phyloP scores from a whole-genome alignment of 1,140 invertebrate species.

The Eumaeus atala region DNA sequence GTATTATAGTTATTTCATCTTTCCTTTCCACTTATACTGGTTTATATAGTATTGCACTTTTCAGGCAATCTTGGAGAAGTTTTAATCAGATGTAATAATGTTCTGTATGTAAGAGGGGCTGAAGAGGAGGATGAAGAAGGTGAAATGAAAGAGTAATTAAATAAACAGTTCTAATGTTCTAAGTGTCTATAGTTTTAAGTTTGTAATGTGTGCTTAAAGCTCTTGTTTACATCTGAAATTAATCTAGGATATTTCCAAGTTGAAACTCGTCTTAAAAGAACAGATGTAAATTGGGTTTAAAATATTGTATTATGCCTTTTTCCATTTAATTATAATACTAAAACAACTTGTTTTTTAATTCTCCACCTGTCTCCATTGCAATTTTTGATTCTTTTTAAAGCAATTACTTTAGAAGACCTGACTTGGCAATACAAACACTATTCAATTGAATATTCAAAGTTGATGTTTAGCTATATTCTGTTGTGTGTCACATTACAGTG shows the following conservation, averaged over 20 bases:
- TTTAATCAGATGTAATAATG: conserved; percentile 98
- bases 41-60: conserved; percentile 27
- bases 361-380: neutral
- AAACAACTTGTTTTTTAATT: neutral
- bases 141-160: conserved; percentile 92
- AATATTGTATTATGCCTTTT: neutral
- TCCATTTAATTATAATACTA: conserved; percentile 6
- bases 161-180: no score
- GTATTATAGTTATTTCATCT: no score
- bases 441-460: no score
- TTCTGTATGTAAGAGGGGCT: conserved; percentile 95
- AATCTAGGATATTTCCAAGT: no score
- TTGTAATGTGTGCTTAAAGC: neutral
- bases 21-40: no score
- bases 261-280: neutral
- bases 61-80: conserved; percentile 96
- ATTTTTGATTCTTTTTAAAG: no score
- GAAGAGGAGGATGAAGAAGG: conserved; percentile 98
- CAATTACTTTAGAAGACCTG: no score
- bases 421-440: no score
- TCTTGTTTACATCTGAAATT: no score
- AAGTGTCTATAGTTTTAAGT: neutral
- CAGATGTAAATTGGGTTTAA: neutral
- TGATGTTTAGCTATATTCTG: neutral
- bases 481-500: neutral